phyloP scores from a whole-genome alignment of 1,140 invertebrate species.

The Brachionus paranguensis region DNA sequence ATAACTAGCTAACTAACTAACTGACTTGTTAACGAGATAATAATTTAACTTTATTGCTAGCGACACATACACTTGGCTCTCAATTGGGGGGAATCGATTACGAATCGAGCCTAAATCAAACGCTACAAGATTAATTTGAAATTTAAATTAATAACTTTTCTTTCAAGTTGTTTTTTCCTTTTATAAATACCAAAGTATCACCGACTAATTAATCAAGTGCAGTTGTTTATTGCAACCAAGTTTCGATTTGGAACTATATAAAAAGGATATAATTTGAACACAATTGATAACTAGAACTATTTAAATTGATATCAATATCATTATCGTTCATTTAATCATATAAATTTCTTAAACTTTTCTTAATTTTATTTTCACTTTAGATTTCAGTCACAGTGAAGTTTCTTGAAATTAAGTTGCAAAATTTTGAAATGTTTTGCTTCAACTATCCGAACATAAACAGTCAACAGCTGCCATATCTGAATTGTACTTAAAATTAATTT shows the following conservation, averaged over 20 bases:
- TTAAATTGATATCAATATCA: not conserved
- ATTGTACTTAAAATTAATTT: not conserved
- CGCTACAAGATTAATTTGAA: constrained; percentile 26
- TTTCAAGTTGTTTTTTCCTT: constrained; percentile 32
- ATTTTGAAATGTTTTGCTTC: constrained; percentile 14
- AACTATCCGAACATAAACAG: not conserved
- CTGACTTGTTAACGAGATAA: constrained; percentile 22
- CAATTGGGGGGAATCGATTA: not conserved
- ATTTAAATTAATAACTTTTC: constrained; percentile 19
- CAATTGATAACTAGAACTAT: not conserved
- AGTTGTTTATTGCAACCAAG: not conserved
- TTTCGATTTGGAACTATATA: not conserved
- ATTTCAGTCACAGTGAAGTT: not conserved
- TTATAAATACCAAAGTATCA: constrained; percentile 27
- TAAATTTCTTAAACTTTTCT: not conserved
- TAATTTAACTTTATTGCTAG: not conserved
- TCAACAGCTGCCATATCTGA: constrained; percentile 11
- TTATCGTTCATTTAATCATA: not conserved
- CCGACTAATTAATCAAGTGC: constrained; percentile 21
- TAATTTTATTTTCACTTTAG: constrained; percentile 7
- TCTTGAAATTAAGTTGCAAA: not conserved
- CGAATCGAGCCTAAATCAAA: constrained; percentile 6
- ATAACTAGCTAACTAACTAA: constrained; percentile 28
- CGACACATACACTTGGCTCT: not conserved
- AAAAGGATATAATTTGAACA: constrained; percentile 7